phyloP scores from a whole-genome alignment of 2,113 vertebrate genomes.

The Seriola dumerili region DNA sequence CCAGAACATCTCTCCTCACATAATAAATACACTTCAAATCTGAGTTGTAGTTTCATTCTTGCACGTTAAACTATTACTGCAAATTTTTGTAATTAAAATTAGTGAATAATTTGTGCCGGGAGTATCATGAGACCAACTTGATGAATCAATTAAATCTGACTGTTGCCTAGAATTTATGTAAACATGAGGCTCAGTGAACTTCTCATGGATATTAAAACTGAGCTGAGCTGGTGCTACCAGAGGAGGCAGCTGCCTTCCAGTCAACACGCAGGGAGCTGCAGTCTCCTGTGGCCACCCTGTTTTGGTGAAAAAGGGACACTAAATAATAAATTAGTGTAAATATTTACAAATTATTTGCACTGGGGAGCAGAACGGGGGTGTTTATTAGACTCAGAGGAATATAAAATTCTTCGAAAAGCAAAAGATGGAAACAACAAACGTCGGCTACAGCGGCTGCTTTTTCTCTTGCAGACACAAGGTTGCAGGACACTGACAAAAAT shows the following conservation, averaged over 20 bases:
- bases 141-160: slow-evolving; percentile 45
- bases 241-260: slow-evolving; percentile 44
- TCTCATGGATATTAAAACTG: slow-evolving; percentile 46
- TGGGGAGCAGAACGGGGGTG: slow-evolving; percentile 9
- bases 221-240: slow-evolving; percentile 12
- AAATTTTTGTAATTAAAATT: slow-evolving; percentile 38
- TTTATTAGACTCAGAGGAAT: slow-evolving; percentile 24
- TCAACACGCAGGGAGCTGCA: slow-evolving; percentile 34
- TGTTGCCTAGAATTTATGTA: slow-evolving; percentile 48
- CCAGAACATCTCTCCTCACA: background rate
- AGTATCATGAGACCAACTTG: slow-evolving; percentile 13
- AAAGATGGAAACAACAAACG: background rate
- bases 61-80: background rate
- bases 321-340: slow-evolving; percentile 70
- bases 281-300: slow-evolving; percentile 43
- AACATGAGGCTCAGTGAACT: slow-evolving; percentile 43
- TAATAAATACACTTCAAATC: background rate
- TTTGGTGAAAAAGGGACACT: slow-evolving; percentile 34
- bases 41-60: background rate
- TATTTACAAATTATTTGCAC: slow-evolving; percentile 66
- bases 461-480: slow-evolving; percentile 20
- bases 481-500: slow-evolving; percentile 40
- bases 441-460: background rate
- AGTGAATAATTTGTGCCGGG: background rate
- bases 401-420: background rate